Percentiles rank a stretch among this genome's conserved stretches.
Evolutionary conservation across 2,888 invertebrate genomes (phyloP).

Genomic region (Philopedon plagiatum): DNA sequence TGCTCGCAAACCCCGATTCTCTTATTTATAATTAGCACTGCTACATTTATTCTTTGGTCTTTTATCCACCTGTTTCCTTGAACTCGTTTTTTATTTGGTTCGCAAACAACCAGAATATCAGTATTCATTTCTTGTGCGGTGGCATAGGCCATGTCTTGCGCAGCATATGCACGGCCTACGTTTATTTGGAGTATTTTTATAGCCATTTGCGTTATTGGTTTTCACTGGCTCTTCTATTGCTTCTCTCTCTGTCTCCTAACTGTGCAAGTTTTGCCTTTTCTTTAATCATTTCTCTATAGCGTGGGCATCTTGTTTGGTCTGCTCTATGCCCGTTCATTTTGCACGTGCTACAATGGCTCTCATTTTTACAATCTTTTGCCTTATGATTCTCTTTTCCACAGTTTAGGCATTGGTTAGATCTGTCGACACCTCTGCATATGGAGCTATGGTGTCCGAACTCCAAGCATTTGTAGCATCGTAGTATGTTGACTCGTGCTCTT

Average conservation of each 20-base stretch:
- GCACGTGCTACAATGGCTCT: slow-evolving; percentile 14
- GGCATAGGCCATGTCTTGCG: slow-evolving; percentile 16
- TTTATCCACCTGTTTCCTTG: no score
- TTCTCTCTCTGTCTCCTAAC: neutral
- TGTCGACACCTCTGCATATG: slow-evolving; percentile 19
- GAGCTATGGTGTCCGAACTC: no score
- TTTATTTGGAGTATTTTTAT: slow-evolving; percentile 34
- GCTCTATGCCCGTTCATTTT: slow-evolving; percentile 22
- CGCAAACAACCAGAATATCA: slow-evolving; percentile 25
- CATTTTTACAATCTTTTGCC: slow-evolving; percentile 20
- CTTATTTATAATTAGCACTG: no score
- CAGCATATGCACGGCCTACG: slow-evolving; percentile 20
- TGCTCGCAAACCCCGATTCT: no score
- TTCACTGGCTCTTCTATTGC: neutral
- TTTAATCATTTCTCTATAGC: neutral
- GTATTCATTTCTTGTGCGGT: neutral
- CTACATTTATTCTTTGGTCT: no score
- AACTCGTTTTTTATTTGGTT: slow-evolving; percentile 27
- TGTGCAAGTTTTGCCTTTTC: neutral
- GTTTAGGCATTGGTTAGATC: slow-evolving; percentile 19
- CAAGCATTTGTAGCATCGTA: slow-evolving; percentile 16
- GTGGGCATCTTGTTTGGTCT: slow-evolving; percentile 5
- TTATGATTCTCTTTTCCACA: slow-evolving; percentile 29
- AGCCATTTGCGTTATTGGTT: neutral
- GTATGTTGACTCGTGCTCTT: neutral